Conservation (phyloP, 1,140 invertebrate genomes). For the Maconellicoccus hirsutus region DNA sequence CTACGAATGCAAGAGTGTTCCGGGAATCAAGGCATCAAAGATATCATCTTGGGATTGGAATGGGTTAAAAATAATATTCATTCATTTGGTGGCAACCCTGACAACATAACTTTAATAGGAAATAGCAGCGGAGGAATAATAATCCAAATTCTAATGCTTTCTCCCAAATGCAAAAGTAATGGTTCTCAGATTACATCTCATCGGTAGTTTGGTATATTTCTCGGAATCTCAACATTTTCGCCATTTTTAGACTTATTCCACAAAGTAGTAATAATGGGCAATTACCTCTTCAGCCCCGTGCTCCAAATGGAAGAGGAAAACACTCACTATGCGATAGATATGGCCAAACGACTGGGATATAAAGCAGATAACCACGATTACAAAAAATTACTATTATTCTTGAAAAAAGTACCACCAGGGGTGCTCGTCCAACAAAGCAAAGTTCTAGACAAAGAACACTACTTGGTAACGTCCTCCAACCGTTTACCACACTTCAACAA, state of each 20-base stretch:
- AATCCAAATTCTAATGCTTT: conserved; percentile 78
- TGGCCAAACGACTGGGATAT: neutral
- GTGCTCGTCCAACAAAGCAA: too few relatives aligned
- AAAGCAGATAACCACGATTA: neutral
- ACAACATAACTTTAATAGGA: conserved; percentile 75
- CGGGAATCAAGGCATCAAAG: conserved; percentile 76
- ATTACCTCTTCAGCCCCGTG: neutral
- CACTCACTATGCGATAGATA: neutral
- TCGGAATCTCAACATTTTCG: too few relatives aligned
- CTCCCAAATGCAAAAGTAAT: conserved; percentile 49
- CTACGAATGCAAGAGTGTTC: neutral
- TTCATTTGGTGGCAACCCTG: conserved; percentile 73
- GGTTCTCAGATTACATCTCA: too few relatives aligned
- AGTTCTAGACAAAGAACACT: too few relatives aligned
- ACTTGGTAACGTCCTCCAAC: too few relatives aligned
- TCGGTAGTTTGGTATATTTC: too few relatives aligned
- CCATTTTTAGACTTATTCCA: neutral
- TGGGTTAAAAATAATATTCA: conserved; percentile 78
- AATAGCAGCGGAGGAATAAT: conserved; percentile 87
- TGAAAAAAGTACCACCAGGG: neutral
- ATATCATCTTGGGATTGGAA: conserved; percentile 72
- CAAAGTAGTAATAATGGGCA: neutral
- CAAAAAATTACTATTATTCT: neutral
- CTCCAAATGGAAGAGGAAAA: neutral
- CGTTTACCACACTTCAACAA: too few relatives aligned